Evolutionary conservation across 2,888 invertebrate genomes (phyloP), one percentile per base, ranked within the genome.

Genomic region (Drosophila diplacantha): DNA sequence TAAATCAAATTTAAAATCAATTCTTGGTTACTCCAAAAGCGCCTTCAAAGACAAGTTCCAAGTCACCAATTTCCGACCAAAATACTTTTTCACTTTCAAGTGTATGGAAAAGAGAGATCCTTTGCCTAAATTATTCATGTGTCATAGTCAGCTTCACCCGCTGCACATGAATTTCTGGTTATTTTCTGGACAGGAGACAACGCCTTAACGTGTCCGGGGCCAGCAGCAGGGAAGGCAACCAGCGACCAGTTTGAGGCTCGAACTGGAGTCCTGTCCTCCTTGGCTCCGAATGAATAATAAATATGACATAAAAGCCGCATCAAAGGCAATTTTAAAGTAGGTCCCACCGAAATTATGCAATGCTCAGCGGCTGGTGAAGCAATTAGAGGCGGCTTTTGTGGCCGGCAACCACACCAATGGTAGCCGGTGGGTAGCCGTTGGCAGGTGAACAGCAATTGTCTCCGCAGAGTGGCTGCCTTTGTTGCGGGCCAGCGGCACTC

Each of bases 291-390:
- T 78, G 80, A 81, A 78, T 78, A 83, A 78, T 81, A 78, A 83
- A 78, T 81, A 79, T 73, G 82, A 69, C 83, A 81, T 81, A 81
- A 77, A 83, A 83, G 83, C 73, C 83, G 78, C 83, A 74, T 70
- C 83, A 78, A 72, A 77, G 75, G 75, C 78, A 67, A 62, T 74
- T 82, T 79, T 80, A 74, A 76, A 82, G 62, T 54, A 58, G 24
- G 55, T 31, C 65, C 29, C 44, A 2, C 44, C 56, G 12, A 61
- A 77, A 83, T 77, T 77, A 83, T 77, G 83, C 83, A 81, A 75
- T 72, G 68, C 75, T 62, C 66, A 67, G 34, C 46, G 61, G 26
- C 44, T 44, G 64, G 49, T 53, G 38, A 46, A 55, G 71, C 67
- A 71, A 66, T 71, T 71, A 71, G 60, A 60, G 56, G 49, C 35